phyloP scores from a whole-genome alignment of 2,113 vertebrate genomes.

The Scomber scombrus region DNA sequence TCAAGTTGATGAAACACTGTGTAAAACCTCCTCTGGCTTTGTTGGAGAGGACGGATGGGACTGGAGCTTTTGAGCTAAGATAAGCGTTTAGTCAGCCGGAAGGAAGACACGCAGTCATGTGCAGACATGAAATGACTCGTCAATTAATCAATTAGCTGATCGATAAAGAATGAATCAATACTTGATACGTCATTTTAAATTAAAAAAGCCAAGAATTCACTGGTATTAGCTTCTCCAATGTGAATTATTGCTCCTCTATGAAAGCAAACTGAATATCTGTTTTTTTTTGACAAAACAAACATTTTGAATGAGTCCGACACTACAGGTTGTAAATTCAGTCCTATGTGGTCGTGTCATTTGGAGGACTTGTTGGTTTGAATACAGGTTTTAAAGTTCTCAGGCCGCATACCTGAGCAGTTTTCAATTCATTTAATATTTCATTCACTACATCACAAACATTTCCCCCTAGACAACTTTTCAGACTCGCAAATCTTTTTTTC shows the following conservation, averaged over 20 bases:
- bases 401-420: too few species aligned
- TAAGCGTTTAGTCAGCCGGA: constrained; percentile 2
- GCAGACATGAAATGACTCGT: not conserved
- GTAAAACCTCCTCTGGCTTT: constrained; percentile 35
- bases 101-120: not conserved
- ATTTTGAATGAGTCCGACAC: too few species aligned
- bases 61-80: constrained; percentile 2
- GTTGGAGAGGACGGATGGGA: constrained; percentile 9
- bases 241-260: too few species aligned
- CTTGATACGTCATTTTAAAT: not conserved
- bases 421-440: too few species aligned
- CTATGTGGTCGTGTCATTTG: too few species aligned
- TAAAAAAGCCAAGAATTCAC: not conserved
- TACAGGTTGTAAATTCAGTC: too few species aligned
- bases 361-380: too few species aligned
- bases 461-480: too few species aligned
- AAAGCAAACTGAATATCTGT: too few species aligned
- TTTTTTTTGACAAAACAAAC: not conserved
- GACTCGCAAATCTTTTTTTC: too few species aligned
- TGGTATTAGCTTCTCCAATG: not conserved
- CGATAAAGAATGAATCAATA: not conserved
- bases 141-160: not conserved
- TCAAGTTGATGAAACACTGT: constrained; percentile 56
- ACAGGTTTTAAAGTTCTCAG: too few species aligned
- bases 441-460: too few species aligned